Conservation (phyloP, 2,113 vertebrate species). For the Prionailurus viverrinus region DNA sequence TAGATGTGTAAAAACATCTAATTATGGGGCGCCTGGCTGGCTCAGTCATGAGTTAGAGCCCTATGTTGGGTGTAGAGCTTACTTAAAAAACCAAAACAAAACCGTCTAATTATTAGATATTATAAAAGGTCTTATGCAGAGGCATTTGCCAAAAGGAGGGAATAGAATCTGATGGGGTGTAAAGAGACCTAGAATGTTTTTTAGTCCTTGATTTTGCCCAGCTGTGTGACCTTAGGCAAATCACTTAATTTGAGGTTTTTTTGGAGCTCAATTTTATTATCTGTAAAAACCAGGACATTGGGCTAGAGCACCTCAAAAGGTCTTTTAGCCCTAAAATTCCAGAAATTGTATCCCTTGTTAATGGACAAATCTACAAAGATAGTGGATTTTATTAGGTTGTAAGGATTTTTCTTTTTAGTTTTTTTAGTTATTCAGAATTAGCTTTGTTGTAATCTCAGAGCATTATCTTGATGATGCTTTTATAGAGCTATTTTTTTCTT, state of each 20-base stretch:
- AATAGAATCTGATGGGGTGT: not conserved
- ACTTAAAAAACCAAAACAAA: not conserved
- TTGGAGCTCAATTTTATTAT: not conserved
- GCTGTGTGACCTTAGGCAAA: not conserved
- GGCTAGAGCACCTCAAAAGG: not conserved
- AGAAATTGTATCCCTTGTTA: not conserved
- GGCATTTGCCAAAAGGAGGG: not conserved
- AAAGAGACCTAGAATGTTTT: not conserved
- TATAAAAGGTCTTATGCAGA: rapidly evolving
- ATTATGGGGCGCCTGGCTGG: not conserved
- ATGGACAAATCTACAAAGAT: not conserved
- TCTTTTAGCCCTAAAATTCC: not conserved
- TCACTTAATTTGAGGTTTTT: not conserved
- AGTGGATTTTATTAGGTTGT: not conserved
- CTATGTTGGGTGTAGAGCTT: not conserved
- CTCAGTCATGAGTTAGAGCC: not conserved
- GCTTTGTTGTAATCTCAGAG: not conserved
- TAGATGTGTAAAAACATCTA: not conserved
- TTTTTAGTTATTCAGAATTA: conserved; percentile 27
- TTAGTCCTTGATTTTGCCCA: not conserved
- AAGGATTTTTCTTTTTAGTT: not conserved
- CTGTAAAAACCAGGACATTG: not conserved
- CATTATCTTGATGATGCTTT: not conserved
- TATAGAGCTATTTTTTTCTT: not conserved
- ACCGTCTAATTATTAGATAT: not conserved